Conservation (phyloP, 2,113 vertebrate genomes). For the Amphiprion ocellaris region DNA sequence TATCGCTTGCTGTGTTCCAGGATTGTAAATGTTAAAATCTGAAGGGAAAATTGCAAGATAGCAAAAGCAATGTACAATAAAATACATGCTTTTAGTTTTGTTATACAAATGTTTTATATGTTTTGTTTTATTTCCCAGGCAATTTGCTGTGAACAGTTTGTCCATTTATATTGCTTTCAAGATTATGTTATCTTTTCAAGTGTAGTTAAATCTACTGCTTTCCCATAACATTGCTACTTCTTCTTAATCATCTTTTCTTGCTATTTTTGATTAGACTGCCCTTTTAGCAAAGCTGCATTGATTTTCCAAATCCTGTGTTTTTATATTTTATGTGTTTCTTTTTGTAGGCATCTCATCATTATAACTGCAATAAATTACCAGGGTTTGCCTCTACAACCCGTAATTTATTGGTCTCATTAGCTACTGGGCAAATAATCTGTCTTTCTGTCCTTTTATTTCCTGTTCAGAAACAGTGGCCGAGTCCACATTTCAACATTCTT, state of each 20-base stretch:
- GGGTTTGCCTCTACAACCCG: slow-evolving; percentile 83
- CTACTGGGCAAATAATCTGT: slow-evolving; percentile 93
- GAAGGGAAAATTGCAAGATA: slow-evolving; percentile 6
- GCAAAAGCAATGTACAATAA: slow-evolving; percentile 1
- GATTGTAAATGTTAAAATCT: slow-evolving; percentile 11
- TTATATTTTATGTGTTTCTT: slow-evolving; percentile 69
- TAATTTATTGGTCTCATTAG: slow-evolving; percentile 99
- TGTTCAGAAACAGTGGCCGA: slow-evolving; percentile 78
- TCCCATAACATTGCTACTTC: slow-evolving; percentile 9
- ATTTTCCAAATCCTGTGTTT: slow-evolving; percentile 63
- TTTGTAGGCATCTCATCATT: slow-evolving; percentile 93
- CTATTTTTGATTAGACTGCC: slow-evolving; percentile 74
- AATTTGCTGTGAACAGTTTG: slow-evolving; percentile 38
- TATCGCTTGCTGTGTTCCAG: slow-evolving; percentile 15
- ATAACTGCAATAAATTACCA: slow-evolving; percentile 96
- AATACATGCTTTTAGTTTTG: slow-evolving; percentile 9
- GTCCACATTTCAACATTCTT: slow-evolving; percentile 90
- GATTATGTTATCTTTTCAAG: slow-evolving; percentile 16
- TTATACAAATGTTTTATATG: neutral
- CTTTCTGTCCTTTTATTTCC: slow-evolving; percentile 76
- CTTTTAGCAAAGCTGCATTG: slow-evolving; percentile 91
- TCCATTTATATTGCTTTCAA: slow-evolving; percentile 36
- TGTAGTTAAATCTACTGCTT: slow-evolving; percentile 13
- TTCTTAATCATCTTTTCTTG: slow-evolving; percentile 17
- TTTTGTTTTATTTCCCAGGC: slow-evolving; percentile 12